These are phyloP conservation scores for Macrotrachela quadricornifera DNA, from an alignment of 1,140 invertebrate genomes.

Conservation along the genomic window DNA sequence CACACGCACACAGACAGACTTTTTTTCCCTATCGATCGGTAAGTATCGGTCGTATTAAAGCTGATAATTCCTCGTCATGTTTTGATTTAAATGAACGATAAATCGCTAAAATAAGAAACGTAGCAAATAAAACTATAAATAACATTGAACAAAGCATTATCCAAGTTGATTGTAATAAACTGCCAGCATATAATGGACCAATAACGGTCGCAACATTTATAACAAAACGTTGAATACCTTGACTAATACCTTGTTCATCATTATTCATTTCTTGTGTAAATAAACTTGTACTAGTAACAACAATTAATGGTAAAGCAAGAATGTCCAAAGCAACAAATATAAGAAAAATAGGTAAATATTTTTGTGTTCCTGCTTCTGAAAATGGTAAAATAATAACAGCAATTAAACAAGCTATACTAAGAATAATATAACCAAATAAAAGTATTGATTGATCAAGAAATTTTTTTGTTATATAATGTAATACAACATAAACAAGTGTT, in stretches of 20 bases:
- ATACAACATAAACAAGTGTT: constrained; percentile 1
- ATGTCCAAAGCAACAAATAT: constrained; percentile 6
- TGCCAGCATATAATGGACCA: constrained; percentile 4
- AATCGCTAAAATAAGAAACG: too few relatives aligned
- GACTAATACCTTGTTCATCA: constrained; percentile 1
- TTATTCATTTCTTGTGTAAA: constrained; percentile 7
- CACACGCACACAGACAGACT: too few relatives aligned
- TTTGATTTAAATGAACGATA: too few relatives aligned
- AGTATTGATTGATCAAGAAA: background rate
- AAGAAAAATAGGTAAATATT: constrained; percentile 1
- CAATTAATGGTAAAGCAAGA: constrained; percentile 5
- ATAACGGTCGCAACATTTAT: constrained; percentile 1
- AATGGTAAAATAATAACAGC: too few relatives aligned
- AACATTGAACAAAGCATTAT: too few relatives aligned
- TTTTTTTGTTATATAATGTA: background rate
- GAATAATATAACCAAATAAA: background rate
- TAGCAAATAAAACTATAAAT: too few relatives aligned
- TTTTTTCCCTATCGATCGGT: too few relatives aligned
- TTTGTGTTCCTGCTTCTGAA: background rate
- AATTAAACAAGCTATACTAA: background rate
- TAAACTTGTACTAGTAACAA: background rate
- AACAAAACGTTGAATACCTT: constrained; percentile 9
- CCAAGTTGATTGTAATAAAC: background rate
- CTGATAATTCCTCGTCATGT: too few relatives aligned
- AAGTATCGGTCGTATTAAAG: too few relatives aligned